phyloP scores from a whole-genome alignment of 2,113 vertebrate species.

The Fregetta grallaria region DNA sequence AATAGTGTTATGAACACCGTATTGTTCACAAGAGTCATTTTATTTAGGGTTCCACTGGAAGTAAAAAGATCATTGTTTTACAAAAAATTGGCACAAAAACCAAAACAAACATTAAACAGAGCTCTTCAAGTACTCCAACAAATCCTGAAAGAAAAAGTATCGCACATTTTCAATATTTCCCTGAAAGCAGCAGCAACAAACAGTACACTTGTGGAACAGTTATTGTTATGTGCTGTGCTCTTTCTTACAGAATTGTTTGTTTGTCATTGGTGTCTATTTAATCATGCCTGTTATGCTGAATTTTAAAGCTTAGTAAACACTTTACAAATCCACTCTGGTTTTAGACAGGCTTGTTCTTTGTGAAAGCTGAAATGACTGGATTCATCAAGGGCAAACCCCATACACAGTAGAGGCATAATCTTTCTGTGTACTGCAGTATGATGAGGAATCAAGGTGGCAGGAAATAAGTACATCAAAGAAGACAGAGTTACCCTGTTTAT shows the following conservation, averaged over 20 bases:
- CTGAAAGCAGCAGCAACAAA: neutral
- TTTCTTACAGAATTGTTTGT: neutral
- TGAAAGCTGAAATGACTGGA: slow-evolving; percentile 24
- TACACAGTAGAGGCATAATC: neutral
- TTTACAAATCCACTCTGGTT: slow-evolving; percentile 45
- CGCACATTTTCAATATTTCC: neutral
- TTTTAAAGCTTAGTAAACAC: slow-evolving; percentile 38
- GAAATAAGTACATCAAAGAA: neutral
- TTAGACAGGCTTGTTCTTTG: slow-evolving; percentile 12
- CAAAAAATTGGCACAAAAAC: neutral
- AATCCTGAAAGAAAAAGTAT: neutral
- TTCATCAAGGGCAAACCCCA: neutral
- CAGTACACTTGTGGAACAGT: neutral
- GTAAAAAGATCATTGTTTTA: neutral
- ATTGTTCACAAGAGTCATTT: neutral
- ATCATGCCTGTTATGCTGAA: slow-evolving; percentile 24
- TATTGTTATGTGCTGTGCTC: neutral
- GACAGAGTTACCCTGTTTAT: neutral
- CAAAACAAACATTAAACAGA: neutral
- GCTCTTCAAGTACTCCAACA: neutral
- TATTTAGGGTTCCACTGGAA: neutral
- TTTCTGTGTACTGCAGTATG: neutral
- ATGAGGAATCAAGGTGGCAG: neutral
- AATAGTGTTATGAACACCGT: neutral
- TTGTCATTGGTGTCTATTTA: slow-evolving; percentile 32